Percentiles rank a stretch among this genome's conserved stretches.
Evolutionary conservation across 2,113 vertebrate genomes (phyloP).

Genomic region (Ctenomys sociabilis): DNA sequence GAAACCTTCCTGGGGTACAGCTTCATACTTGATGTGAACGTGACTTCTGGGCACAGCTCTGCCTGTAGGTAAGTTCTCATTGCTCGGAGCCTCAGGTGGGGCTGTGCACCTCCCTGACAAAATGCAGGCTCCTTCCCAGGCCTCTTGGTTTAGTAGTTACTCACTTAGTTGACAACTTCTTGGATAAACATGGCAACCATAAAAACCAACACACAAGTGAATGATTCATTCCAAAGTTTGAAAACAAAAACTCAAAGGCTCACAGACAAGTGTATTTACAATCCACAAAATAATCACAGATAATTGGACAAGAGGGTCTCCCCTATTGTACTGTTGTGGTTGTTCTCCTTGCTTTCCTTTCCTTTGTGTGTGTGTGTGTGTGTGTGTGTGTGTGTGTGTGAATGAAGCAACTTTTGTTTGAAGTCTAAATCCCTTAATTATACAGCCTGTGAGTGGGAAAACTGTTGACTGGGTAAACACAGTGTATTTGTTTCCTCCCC

Average conservation of each 20-base stretch:
- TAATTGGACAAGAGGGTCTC: background rate
- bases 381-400: background rate
- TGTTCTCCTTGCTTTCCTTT: background rate
- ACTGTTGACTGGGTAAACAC: background rate
- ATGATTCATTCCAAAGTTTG: background rate
- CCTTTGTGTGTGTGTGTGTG: too few relatives aligned
- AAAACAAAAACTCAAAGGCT: conserved; percentile 32
- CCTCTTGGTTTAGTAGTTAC: background rate
- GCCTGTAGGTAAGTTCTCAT: background rate
- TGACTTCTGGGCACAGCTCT: background rate
- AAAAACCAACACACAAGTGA: background rate
- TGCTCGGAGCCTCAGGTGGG: background rate
- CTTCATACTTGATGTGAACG: background rate
- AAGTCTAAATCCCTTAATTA: conserved; percentile 60
- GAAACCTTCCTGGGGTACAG: conserved; percentile 17
- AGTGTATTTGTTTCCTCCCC: background rate
- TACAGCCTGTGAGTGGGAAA: conserved; percentile 40
- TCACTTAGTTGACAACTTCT: background rate
- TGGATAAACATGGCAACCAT: background rate
- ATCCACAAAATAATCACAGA: background rate
- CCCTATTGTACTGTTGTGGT: background rate
- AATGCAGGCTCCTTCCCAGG: background rate
- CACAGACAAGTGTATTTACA: background rate
- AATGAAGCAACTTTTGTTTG: conserved; percentile 3
- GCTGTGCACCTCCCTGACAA: background rate